Conservation (phyloP, 2,797 vertebrate species). For the Dromococcyx pavoninus region DNA sequence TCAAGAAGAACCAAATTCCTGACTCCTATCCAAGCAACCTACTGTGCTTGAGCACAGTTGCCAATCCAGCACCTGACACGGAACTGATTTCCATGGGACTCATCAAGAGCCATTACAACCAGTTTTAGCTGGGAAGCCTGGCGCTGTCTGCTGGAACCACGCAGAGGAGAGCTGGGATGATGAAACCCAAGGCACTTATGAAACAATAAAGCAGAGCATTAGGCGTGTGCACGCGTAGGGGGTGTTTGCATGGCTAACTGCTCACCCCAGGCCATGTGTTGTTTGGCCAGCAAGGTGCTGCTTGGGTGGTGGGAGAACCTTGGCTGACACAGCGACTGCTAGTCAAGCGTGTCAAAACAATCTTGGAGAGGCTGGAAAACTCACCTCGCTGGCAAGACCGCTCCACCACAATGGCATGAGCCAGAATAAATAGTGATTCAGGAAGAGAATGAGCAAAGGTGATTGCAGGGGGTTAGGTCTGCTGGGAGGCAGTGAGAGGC, state of each 20-base stretch:
- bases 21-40: neutral
- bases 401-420: neutral
- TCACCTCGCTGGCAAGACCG: neutral
- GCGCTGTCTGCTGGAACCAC: neutral
- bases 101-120: neutral
- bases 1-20: neutral
- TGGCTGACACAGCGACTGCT: constrained; percentile 15
- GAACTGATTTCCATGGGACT: neutral
- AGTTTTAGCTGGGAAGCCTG: neutral
- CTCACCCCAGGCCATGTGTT: neutral
- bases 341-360: constrained; percentile 12
- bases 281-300: neutral
- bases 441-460: neutral
- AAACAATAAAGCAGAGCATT: neutral
- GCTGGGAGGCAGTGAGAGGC: neutral
- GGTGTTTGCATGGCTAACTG: neutral
- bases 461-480: neutral
- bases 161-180: neutral
- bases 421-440: neutral
- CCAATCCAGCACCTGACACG: rapidly evolving
- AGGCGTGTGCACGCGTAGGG: rapidly evolving
- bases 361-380: neutral
- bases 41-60: neutral
- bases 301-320: constrained; percentile 48
- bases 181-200: neutral